These are phyloP conservation scores for Camelus bactrianus DNA, from an alignment of 2,113 vertebrate genomes.

Conservation along the genomic window DNA sequence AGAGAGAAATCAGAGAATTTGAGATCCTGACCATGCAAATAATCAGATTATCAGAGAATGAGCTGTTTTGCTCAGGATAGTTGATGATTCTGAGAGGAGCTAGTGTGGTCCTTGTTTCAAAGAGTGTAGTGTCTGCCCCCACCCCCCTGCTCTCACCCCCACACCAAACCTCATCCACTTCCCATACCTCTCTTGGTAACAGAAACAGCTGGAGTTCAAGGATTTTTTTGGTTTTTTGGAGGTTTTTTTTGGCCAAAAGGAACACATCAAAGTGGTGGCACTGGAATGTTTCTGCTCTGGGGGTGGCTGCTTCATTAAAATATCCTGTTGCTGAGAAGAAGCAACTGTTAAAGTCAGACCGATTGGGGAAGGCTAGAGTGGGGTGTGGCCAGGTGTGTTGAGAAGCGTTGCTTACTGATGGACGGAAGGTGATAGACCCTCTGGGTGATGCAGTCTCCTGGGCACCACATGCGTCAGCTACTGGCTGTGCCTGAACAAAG, in stretches of 20 bases:
- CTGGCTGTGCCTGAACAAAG: not conserved
- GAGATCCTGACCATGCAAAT: not conserved
- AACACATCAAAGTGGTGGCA: not conserved
- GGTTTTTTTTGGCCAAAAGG: not conserved
- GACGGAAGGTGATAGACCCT: not conserved
- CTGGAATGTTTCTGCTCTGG: not conserved
- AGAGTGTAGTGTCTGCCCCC: not conserved
- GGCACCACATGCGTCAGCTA: not conserved
- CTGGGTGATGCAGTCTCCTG: not conserved
- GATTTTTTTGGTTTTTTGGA: not conserved
- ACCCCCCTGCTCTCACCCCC: no score
- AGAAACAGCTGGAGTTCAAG: not conserved
- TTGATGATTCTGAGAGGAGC: not conserved
- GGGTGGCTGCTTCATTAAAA: not conserved
- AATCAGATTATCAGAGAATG: not conserved
- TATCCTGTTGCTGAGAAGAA: not conserved
- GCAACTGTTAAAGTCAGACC: not conserved
- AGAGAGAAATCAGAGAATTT: not conserved
- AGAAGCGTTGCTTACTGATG: fast-evolving
- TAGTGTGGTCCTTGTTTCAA: not conserved
- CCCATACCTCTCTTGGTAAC: not conserved
- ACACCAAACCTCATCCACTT: no score
- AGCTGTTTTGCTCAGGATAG: not conserved
- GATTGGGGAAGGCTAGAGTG: not conserved
- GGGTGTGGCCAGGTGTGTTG: no score